These are phyloP conservation scores for Gila robusta DNA, from an alignment of 2,797 vertebrate genomes.

Conservation along the genomic window DNA sequence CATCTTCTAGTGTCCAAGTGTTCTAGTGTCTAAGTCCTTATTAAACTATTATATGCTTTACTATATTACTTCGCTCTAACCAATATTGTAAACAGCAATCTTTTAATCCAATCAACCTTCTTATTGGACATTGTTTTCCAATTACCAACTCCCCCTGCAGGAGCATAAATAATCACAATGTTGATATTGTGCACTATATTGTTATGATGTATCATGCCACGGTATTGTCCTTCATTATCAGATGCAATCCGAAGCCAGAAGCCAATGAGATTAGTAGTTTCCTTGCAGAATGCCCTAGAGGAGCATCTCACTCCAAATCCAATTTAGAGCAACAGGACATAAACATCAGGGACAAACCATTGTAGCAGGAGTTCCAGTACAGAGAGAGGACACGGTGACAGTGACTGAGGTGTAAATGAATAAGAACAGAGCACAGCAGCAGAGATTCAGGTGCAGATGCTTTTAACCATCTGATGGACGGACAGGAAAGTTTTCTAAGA, in stretches of 20 bases:
- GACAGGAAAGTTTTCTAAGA: not conserved
- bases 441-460: not conserved
- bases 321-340: slow-evolving; percentile 16
- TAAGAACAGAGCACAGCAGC: not conserved
- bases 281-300: slow-evolving; percentile 5
- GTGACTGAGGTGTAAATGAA: not conserved
- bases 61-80: not conserved
- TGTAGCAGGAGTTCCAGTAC: not conserved
- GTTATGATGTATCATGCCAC: not conserved
- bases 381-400: slow-evolving; percentile 5
- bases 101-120: not conserved
- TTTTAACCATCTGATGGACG: not conserved
- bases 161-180: not conserved
- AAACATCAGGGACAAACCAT: not conserved
- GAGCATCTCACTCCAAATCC: not conserved
- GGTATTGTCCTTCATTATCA: not conserved
- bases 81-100: not conserved
- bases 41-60: slow-evolving; percentile 1
- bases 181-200: not conserved
- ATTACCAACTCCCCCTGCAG: not conserved
- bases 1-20: not conserved
- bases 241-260: not conserved
- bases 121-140: not conserved
- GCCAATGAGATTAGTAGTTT: not conserved
- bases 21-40: not conserved